phyloP scores from a whole-genome alignment of 2,797 vertebrate genomes.

The Notoglanidium macrostoma region DNA sequence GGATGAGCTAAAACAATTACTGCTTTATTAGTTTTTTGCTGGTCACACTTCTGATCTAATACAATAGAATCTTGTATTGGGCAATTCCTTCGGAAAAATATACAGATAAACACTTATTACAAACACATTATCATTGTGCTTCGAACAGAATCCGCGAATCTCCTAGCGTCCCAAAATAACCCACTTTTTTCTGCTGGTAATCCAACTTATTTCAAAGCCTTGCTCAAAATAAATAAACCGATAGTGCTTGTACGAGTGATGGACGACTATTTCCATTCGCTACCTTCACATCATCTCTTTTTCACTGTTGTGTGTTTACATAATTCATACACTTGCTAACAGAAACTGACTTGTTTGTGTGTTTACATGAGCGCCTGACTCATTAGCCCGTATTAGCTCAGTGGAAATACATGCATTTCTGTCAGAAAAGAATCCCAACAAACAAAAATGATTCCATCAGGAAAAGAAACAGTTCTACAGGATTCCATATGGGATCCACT shows the following conservation, averaged over 20 bases:
- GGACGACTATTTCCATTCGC: conserved; percentile 70
- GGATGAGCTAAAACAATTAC: conserved; percentile 75
- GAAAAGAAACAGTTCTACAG: conserved; percentile 1
- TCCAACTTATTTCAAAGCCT: conserved; percentile 73
- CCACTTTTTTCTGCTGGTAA: conserved; percentile 63
- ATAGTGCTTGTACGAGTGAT: conserved; percentile 73
- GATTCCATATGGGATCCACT: neutral
- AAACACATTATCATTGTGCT: conserved; percentile 74
- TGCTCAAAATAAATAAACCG: conserved; percentile 51
- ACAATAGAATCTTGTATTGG: conserved; percentile 72
- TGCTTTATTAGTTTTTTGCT: conserved; percentile 76
- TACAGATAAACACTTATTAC: conserved; percentile 74
- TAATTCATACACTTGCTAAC: conserved; percentile 72
- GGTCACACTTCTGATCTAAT: conserved; percentile 76
- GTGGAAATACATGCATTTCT: conserved; percentile 6
- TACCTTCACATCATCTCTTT: conserved; percentile 22
- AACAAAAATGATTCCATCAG: neutral
- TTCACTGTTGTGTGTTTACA: conserved; percentile 66
- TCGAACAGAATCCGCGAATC: conserved; percentile 30
- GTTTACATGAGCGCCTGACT: conserved; percentile 38
- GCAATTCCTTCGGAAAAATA: conserved; percentile 73
- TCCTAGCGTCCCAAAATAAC: neutral
- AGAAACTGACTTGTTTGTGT: conserved; percentile 50
- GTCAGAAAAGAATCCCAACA: neutral
- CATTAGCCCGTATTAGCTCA: conserved; percentile 30